phyloP scores from a whole-genome alignment of 2,888 invertebrate species.

The Lithophane ornitopus region DNA sequence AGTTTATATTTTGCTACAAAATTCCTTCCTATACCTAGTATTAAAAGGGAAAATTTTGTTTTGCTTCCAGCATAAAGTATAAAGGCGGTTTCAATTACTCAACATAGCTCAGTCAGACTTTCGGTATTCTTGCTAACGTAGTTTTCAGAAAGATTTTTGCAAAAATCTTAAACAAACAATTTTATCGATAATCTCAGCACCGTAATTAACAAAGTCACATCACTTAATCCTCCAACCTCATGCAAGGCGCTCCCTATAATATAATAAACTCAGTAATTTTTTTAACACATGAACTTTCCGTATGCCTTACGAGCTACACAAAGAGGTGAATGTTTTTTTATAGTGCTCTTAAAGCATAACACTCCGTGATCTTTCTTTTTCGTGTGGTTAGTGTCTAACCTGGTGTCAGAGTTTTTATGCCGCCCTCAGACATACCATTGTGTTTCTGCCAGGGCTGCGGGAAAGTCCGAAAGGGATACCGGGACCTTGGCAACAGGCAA shows the following conservation, averaged over 20 bases:
- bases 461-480: no score
- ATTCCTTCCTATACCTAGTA: no score
- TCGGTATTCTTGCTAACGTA: background rate
- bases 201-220: constrained; percentile 1
- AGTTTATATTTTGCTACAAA: no score
- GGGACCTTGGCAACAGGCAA: no score
- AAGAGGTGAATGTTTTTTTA: constrained; percentile 4
- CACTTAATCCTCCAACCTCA: constrained; percentile 40
- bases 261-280: constrained; percentile 73
- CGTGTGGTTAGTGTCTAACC: no score
- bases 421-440: no score
- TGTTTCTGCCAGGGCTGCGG: no score
- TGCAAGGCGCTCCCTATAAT: constrained; percentile 55
- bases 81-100: background rate
- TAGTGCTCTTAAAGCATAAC: background rate
- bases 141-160: background rate
- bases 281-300: constrained; percentile 68
- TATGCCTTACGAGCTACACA: background rate
- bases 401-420: no score
- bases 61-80: background rate
- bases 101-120: background rate
- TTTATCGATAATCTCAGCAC: constrained; percentile 10
- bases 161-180: background rate
- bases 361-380: background rate
- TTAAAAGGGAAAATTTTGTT: background rate